phyloP scores from a whole-genome alignment of 2,113 vertebrate genomes.

The Recurvirostra avosetta region DNA sequence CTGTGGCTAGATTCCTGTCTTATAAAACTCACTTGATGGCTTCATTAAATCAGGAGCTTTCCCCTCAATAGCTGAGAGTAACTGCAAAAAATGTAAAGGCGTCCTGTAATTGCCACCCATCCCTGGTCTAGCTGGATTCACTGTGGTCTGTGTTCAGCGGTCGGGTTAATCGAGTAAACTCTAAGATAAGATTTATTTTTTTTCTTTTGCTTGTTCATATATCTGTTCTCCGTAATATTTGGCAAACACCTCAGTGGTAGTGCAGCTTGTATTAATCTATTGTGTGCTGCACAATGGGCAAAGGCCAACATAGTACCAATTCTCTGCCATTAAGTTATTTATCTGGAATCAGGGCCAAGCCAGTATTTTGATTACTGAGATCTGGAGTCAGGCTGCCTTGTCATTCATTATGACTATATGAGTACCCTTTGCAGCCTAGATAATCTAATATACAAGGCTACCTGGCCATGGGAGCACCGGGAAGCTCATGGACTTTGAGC shows the following conservation, averaged over 20 bases:
- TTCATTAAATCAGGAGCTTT: background rate
- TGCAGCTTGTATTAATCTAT: background rate
- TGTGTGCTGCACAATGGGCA: background rate
- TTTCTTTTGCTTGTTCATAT: background rate
- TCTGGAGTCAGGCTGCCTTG: background rate
- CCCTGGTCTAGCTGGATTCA: background rate
- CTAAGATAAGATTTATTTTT: background rate
- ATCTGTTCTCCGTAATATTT: background rate
- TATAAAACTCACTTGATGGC: background rate
- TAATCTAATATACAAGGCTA: background rate
- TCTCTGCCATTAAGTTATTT: background rate
- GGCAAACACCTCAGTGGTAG: background rate
- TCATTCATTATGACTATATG: rapidly evolving
- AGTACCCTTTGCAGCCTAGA: background rate
- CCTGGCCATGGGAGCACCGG: background rate
- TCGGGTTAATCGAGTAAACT: background rate
- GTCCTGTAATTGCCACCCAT: background rate
- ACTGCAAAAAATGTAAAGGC: background rate
- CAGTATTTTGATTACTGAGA: background rate
- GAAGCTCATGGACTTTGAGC: background rate
- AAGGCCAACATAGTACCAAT: background rate
- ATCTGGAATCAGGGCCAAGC: background rate
- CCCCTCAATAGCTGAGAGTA: background rate
- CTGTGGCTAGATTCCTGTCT: background rate
- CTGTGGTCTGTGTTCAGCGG: background rate